phyloP scores from a whole-genome alignment of 2,797 vertebrate genomes.

The Nannoperca australis region DNA sequence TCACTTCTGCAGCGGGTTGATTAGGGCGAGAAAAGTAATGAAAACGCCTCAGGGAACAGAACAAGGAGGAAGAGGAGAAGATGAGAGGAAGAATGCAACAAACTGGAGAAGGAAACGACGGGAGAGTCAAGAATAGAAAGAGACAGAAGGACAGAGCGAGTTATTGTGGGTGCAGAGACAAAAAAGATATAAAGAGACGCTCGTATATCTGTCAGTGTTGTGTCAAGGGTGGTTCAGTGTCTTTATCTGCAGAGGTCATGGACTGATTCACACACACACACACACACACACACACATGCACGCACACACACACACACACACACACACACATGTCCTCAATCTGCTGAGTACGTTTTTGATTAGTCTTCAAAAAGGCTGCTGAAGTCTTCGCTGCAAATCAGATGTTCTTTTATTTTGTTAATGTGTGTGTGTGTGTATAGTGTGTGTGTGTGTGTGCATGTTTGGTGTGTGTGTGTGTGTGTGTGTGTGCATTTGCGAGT shows the following conservation, averaged over 20 bases:
- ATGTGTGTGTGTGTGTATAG: too few species aligned
- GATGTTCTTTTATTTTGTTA: not conserved
- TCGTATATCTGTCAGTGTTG: constrained; percentile 61
- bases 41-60: too few species aligned
- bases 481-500: too few species aligned
- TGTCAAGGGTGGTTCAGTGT: constrained; percentile 16
- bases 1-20: not conserved
- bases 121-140: constrained; percentile 3
- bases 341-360: constrained; percentile 8
- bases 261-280: too few species aligned
- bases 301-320: too few species aligned
- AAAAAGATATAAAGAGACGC: constrained; percentile 51
- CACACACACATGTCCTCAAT: constrained; percentile 18
- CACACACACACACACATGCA: too few species aligned
- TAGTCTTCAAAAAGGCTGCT: constrained; percentile 3
- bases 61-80: too few species aligned
- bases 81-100: not conserved
- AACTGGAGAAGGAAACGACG: not conserved
- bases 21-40: not conserved
- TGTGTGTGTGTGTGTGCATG: not conserved
- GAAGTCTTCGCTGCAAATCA: constrained; percentile 1
- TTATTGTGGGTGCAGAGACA: constrained; percentile 41
- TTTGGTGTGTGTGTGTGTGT: not conserved
- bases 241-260: constrained; percentile 64
- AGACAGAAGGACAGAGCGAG: constrained; percentile 11